Evolutionary conservation across 2,113 vertebrate genomes (phyloP), one percentile per base, ranked within the genome.

Genomic region (Otus sunia): DNA sequence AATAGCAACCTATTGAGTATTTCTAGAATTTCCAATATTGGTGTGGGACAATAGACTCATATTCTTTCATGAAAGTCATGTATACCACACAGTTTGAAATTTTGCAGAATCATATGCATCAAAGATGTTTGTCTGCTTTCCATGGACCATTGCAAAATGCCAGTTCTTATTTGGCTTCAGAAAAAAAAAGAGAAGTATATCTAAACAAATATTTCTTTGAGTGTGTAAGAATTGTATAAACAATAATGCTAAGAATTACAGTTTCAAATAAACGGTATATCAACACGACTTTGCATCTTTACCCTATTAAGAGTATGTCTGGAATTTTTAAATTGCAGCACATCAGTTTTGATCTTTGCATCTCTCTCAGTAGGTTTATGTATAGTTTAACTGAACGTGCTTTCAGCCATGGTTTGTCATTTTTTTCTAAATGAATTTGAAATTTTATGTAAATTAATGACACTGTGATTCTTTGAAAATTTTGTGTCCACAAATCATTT

Each of bases 381-480:
- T 68, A 71, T 66, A 92, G 92, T 94, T 96, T 96, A 96, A 97
- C 88, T 8, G 63, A 97, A 92, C 1, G 12, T 78, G 53, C 80
- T 97, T 97, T 98, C 94, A 96, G 93, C 92, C 96, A 91, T 96
- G 89, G 96, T 98, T 97, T 98, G 94, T 94, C 94, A 94, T 96
- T 97, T 96, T 96, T 97, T 97, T 43, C 68, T 91, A 97, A 98
- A 98, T 96, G 80, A 98, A 98, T 96, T 62, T 95, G 90, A 97
- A 97, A 86, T 96, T 95, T 96, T 96, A 97, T 98, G 95, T 90
- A 98, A 98, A 97, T 96, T 97, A 96, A 96, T 90, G 90, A 89
- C 77, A 97, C 34, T 22, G 85, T 69, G 90, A 97, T 95, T 95
- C 97, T 98, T 98, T 98, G 97, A 98, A 98, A 97, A 94, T 92